Evolutionary conservation across 2,113 vertebrate species (phyloP).

Genomic region (Cinclus mexicanus): DNA sequence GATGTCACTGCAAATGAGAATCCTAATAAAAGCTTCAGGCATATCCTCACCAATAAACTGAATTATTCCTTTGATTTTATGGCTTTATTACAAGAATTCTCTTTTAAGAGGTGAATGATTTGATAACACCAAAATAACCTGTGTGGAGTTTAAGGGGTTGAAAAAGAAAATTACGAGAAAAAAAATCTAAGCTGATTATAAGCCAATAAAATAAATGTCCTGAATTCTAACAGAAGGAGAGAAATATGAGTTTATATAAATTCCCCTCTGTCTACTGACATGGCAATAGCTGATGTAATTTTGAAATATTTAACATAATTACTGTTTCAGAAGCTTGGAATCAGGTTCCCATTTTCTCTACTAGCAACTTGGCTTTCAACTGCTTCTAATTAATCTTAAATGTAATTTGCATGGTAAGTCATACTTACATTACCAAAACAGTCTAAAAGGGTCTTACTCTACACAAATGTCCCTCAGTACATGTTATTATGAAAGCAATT

Average conservation of each 20-base stretch:
- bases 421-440: neutral
- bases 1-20: constrained; percentile 53
- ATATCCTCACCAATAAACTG: constrained; percentile 61
- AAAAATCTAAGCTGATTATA: neutral
- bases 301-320: constrained; percentile 32
- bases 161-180: constrained; percentile 19
- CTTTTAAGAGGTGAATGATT: constrained; percentile 68
- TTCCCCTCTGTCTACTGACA: neutral
- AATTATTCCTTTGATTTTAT: constrained; percentile 72
- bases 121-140: constrained; percentile 70
- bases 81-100: constrained; percentile 9
- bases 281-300: neutral
- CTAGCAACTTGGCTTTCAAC: neutral
- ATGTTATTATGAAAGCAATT: constrained; percentile 57
- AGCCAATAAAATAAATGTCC: neutral
- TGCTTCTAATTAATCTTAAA: neutral
- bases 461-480: neutral
- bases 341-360: constrained; percentile 9
- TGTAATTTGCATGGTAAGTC: neutral
- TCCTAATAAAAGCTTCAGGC: constrained; percentile 47
- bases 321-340: constrained; percentile 34
- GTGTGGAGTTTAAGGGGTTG: neutral
- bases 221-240: neutral
- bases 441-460: neutral
- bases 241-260: neutral